Evolutionary conservation across 2,888 invertebrate genomes (phyloP).

Genomic region (Tortricodes alternella): DNA sequence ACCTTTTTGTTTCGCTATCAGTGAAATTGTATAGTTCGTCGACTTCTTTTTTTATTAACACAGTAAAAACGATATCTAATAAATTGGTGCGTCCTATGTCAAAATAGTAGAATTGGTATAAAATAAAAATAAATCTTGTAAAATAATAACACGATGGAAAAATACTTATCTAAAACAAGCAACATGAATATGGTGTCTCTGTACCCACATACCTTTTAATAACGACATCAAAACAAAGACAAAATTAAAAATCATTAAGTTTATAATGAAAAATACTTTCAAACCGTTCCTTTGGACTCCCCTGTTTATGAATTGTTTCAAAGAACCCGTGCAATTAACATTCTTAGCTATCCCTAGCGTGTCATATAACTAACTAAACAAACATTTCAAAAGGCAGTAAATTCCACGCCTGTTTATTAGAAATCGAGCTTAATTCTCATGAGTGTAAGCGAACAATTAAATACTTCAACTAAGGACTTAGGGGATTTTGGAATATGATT

Average conservation of each 20-base stretch:
- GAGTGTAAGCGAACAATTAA: not conserved
- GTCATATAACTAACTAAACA: conserved; percentile 35
- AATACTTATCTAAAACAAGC: not conserved
- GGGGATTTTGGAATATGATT: not conserved
- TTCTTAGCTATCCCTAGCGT: conserved; percentile 38
- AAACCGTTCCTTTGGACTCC: conserved; percentile 22
- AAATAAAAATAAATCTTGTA: too few relatives aligned
- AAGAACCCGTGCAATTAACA: conserved; percentile 41
- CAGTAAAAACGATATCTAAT: too few relatives aligned
- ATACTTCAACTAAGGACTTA: not conserved
- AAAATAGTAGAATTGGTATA: too few relatives aligned
- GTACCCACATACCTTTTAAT: conserved; percentile 3
- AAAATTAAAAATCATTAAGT: conserved; percentile 30
- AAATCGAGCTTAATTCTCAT: not conserved
- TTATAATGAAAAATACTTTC: conserved; percentile 30
- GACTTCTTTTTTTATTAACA: too few relatives aligned
- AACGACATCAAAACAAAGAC: conserved; percentile 20
- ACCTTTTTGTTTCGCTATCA: too few relatives aligned
- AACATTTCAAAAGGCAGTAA: conserved; percentile 26
- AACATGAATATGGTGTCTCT: not conserved
- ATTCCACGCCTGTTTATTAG: not conserved
- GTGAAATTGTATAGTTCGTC: too few relatives aligned
- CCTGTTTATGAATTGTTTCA: conserved; percentile 35
- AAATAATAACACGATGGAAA: too few relatives aligned
- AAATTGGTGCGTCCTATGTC: too few relatives aligned